A percentile compares a stretch with the other conserved stretches of the same genome.
These are phyloP conservation scores for Melangyna quadrimaculata DNA, from an alignment of 2,888 invertebrate genomes.

Conservation along the genomic window DNA sequence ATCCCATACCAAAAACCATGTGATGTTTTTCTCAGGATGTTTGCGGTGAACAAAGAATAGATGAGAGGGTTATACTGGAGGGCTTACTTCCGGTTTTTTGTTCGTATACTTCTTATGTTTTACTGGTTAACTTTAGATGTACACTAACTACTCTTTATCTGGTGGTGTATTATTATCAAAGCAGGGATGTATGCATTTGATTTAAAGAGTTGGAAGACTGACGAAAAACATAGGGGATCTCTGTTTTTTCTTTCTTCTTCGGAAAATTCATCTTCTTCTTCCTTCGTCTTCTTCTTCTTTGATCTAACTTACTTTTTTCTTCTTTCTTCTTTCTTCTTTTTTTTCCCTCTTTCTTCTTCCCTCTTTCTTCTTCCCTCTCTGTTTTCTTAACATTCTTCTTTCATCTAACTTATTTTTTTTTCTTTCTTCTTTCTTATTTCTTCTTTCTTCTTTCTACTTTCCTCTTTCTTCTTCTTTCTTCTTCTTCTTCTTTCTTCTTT, in stretches of 20 bases:
- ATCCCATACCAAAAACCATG: background rate
- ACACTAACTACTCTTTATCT: background rate
- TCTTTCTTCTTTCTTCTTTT: too few relatives aligned
- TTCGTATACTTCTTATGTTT: constrained; percentile 51
- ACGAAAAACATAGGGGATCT: background rate
- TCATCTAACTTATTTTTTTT: too few relatives aligned
- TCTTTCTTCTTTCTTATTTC: too few relatives aligned
- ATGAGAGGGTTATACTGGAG: constrained; percentile 53
- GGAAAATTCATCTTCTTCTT: background rate
- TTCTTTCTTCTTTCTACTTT: too few relatives aligned
- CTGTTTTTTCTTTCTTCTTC: background rate
- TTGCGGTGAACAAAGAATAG: constrained; percentile 32
- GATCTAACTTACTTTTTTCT: too few relatives aligned
- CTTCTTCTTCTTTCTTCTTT: too few relatives aligned
- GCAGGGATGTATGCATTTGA: constrained; percentile 1
- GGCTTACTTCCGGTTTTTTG: constrained; percentile 64
- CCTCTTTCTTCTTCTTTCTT: too few relatives aligned
- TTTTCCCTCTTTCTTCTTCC: too few relatives aligned
- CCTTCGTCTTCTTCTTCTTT: too few relatives aligned
- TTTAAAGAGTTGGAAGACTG: background rate
- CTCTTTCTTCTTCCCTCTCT: too few relatives aligned
- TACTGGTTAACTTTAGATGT: constrained; percentile 54
- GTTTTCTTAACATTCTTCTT: too few relatives aligned
- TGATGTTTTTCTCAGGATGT: constrained; percentile 33
- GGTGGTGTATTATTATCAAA: background rate